phyloP scores from a whole-genome alignment of 2,888 invertebrate species.

The Ormyrus rosae region DNA sequence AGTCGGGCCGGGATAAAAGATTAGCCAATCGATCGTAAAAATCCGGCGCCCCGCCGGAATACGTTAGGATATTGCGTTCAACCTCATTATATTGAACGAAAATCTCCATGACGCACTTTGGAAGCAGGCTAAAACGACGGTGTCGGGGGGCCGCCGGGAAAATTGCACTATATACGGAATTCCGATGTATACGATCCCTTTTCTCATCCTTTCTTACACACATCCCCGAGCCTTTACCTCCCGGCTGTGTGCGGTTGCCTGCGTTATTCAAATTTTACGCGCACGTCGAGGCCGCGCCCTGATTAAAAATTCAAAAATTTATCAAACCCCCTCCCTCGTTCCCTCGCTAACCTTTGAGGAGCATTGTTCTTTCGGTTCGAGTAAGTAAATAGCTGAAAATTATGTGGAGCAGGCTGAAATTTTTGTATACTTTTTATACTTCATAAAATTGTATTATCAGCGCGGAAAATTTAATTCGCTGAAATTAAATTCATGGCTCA shows the following conservation, averaged over 20 bases:
- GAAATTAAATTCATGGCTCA: too few species aligned
- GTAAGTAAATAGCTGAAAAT: too few species aligned
- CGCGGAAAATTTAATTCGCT: too few species aligned
- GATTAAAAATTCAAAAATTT: slow-evolving; percentile 25
- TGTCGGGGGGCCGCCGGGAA: slow-evolving; percentile 11
- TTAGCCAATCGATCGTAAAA: slow-evolving; percentile 35
- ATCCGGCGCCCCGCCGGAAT: slow-evolving; percentile 4
- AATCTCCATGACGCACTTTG: slow-evolving; percentile 38
- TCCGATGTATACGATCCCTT: slow-evolving; percentile 24
- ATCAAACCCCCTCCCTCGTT: not conserved
- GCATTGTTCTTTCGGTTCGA: too few species aligned
- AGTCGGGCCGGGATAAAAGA: not conserved
- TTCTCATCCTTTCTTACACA: not conserved
- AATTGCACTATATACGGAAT: slow-evolving; percentile 39
- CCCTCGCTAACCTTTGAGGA: too few species aligned
- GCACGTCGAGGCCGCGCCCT: not conserved
- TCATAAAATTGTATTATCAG: too few species aligned
- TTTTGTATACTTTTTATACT: too few species aligned
- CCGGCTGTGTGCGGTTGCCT: not conserved
- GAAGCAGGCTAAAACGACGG: not conserved
- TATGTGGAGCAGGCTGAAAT: too few species aligned
- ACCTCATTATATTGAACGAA: slow-evolving; percentile 39
- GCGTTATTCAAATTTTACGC: slow-evolving; percentile 7
- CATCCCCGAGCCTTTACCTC: not conserved
- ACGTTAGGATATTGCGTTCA: slow-evolving; percentile 31